Conservation (phyloP, 1,140 invertebrate species). For the Asobara japonica region DNA sequence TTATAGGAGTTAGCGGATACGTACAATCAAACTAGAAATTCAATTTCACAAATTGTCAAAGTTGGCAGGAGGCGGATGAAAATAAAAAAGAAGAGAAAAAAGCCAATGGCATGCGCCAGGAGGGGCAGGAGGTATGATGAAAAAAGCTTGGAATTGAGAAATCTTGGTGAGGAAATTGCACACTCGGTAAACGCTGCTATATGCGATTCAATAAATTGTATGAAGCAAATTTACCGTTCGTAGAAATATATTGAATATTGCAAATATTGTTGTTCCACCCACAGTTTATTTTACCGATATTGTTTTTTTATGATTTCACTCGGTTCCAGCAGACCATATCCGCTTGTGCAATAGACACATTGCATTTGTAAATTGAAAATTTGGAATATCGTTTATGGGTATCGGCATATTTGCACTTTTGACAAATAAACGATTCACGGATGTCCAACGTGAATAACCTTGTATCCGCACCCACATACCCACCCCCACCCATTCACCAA, state of each 20-base stretch:
- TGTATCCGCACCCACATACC: too few relatives aligned
- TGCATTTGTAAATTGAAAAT: too few relatives aligned
- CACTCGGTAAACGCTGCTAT: background rate
- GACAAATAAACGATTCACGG: too few relatives aligned
- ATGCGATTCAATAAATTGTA: background rate
- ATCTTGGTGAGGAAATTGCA: background rate
- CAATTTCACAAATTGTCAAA: background rate
- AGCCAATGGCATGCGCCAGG: background rate
- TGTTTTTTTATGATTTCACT: too few relatives aligned
- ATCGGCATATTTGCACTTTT: too few relatives aligned
- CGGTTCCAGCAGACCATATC: too few relatives aligned
- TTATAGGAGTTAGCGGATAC: background rate
- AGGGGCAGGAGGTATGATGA: too few relatives aligned
- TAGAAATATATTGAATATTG: background rate
- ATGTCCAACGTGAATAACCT: too few relatives aligned
- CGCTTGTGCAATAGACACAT: too few relatives aligned
- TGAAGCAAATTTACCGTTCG: background rate
- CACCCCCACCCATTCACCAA: too few relatives aligned
- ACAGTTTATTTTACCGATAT: too few relatives aligned
- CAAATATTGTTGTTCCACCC: background rate
- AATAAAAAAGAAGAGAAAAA: background rate
- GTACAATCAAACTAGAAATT: background rate
- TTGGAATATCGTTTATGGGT: too few relatives aligned
- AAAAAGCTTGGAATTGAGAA: background rate
- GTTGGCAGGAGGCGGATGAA: background rate